Evolutionary conservation across 1,140 invertebrate species (phyloP).

Genomic region (Hirudo medicinalis): DNA sequence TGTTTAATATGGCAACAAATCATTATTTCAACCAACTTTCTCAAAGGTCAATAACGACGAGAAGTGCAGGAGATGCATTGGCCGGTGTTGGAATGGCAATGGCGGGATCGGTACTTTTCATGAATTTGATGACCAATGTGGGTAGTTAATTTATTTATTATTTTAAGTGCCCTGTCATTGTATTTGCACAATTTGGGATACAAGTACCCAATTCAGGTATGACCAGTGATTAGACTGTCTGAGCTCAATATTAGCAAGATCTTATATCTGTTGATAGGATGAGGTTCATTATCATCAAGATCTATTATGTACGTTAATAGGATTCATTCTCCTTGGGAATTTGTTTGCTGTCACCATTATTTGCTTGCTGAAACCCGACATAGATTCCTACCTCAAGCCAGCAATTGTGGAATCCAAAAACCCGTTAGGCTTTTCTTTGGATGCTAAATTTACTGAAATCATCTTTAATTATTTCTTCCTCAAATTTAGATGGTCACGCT

Average conservation of each 20-base stretch:
- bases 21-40: conserved; percentile 26
- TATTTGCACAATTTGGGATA: neutral
- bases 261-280: conserved; percentile 17
- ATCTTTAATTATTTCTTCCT: neutral
- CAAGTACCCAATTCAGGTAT: neutral
- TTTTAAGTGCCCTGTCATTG: neutral
- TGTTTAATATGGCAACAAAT: conserved; percentile 25
- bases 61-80: conserved; percentile 27
- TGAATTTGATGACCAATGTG: too few species aligned
- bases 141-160: neutral
- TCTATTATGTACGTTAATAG: conserved; percentile 19
- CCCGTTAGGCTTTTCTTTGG: conserved; percentile 10
- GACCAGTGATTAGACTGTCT: neutral
- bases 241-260: neutral
- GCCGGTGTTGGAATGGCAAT: conserved; percentile 32
- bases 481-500: conserved; percentile 16
- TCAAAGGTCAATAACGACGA: conserved; percentile 29
- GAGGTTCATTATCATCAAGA: too few species aligned
- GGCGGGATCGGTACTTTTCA: conserved; percentile 25
- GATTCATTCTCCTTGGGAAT: conserved; percentile 16
- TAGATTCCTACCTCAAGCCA: conserved; percentile 16
- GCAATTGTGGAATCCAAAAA: conserved; percentile 17
- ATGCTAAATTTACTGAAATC: neutral
- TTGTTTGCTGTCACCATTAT: conserved; percentile 7
- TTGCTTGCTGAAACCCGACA: conserved; percentile 17